Evolutionary conservation across 2,113 vertebrate species (phyloP), one percentile per base, ranked within the genome.

Genomic region (Zosterops borbonicus): DNA sequence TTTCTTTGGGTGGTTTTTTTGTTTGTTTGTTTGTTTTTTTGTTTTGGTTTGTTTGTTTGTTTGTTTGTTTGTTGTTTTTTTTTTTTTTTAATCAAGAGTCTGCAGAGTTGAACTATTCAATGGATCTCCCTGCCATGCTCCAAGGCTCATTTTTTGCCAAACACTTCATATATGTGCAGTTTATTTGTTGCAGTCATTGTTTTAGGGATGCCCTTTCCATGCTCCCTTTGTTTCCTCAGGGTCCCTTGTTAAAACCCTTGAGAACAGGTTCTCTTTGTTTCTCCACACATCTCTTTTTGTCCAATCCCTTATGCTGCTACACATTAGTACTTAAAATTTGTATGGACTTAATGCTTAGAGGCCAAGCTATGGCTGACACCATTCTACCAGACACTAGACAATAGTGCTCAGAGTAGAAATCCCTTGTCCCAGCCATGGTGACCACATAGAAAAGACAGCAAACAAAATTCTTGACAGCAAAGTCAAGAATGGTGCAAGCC

Each of bases 391-490:
- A 41, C 15, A 41, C 29, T 5, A n/a, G 5, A 1, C 46, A 33
- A 27, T 2, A 22, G 16, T 50, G 53, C 17, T 59, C 17, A 5
- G 31, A 58, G 19, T 3, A 58, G 47, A 90, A 60, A 70, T 27
- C 41, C 33, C 27, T 5, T 1, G 0, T 14, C 37, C 52, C 31
- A 78, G 0, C 27, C 0, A 0, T 7, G 33, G 14, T 25, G 35
- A 50, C 14, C 22, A 6, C 0, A 3, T 1, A 37, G 33, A 46
- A 60, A 50, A 60, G 73, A 37, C 24, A 47, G 23, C 9, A 35
- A 89, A 59, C 25, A 87, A 39, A 1, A 1, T 21, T 39, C 12
- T 39, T 39, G 12, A 39, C 0, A 0, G 29, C 33, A 55, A 28
- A 62, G n/a, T 18, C 33, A 52, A 50, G 47, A 65, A 62, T 6